Evolutionary conservation across 2,797 vertebrate genomes (phyloP).

Genomic region (Simalia tracyae): DNA sequence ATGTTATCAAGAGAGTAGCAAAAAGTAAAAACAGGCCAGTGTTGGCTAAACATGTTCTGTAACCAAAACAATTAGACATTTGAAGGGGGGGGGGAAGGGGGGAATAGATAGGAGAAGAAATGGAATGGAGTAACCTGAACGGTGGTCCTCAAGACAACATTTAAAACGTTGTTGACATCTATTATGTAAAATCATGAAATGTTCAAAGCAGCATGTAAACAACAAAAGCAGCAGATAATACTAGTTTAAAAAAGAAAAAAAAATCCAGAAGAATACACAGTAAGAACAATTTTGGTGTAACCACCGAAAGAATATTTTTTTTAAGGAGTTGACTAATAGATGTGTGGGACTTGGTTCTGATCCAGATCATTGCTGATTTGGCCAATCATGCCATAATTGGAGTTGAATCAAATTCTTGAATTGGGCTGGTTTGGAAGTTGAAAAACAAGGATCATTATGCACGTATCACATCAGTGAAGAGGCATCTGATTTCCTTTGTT

Average conservation of each 20-base stretch:
- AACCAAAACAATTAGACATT: neutral
- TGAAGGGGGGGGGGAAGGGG: no score
- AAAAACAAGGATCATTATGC: neutral
- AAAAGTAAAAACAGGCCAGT: neutral
- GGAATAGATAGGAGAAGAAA: neutral
- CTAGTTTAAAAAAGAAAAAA: neutral
- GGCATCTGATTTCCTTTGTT: neutral
- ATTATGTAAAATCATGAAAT: neutral
- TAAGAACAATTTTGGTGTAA: neutral
- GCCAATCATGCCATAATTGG: neutral
- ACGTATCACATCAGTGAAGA: neutral
- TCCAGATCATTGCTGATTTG: neutral
- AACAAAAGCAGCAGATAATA: neutral
- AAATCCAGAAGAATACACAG: neutral
- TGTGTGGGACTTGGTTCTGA: neutral
- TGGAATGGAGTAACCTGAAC: neutral
- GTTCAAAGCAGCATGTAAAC: neutral
- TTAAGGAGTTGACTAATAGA: neutral
- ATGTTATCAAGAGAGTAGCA: neutral
- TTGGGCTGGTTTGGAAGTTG: neutral
- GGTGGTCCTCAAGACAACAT: neutral
- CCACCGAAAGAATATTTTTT: neutral
- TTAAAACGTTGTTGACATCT: neutral
- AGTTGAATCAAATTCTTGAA: neutral
- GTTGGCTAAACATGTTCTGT: neutral